Percentiles rank a stretch among this genome's conserved stretches.
Conservation (phyloP, 1,140 invertebrate genomes). For the Drosophila dunni region DNA sequence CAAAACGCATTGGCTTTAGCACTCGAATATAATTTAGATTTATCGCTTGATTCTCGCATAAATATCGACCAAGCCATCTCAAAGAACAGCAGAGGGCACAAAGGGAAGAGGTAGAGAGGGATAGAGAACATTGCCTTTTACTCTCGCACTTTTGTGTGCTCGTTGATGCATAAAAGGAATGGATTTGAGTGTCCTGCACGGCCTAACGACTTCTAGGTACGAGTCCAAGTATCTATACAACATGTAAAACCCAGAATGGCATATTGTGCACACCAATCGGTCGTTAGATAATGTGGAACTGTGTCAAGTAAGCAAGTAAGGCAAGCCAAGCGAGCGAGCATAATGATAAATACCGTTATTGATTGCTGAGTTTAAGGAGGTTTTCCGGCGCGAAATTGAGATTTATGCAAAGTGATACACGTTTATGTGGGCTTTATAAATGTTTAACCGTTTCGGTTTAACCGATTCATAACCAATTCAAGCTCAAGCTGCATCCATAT, state of each 20-base stretch:
- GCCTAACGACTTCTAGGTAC: conserved; percentile 73
- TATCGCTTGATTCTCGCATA: conserved; percentile 79
- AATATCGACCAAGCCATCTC: conserved; percentile 72
- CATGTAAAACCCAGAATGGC: conserved; percentile 68
- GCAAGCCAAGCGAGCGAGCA: conserved; percentile 26
- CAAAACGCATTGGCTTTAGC: conserved; percentile 58
- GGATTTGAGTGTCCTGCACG: conserved; percentile 61
- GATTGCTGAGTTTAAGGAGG: conserved; percentile 42
- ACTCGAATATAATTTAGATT: conserved; percentile 80
- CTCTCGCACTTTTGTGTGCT: conserved; percentile 64
- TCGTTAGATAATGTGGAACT: conserved; percentile 56
- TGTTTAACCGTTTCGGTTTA: conserved; percentile 2
- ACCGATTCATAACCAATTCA: conserved; percentile 2
- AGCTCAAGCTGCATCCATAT: not conserved
- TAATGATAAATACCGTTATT: conserved; percentile 56
- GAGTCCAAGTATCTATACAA: conserved; percentile 31
- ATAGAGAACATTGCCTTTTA: conserved; percentile 34
- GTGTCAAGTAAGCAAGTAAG: conserved; percentile 33
- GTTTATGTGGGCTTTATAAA: too few species aligned
- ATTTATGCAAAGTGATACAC: conserved; percentile 7
- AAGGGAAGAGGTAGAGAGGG: not conserved
- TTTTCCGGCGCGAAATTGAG: not conserved
- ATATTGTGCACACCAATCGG: conserved; percentile 50
- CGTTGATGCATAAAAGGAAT: conserved; percentile 74
- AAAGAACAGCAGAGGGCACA: not conserved